phyloP scores from a whole-genome alignment of 2,888 invertebrate genomes.

The Heliconius erato region DNA sequence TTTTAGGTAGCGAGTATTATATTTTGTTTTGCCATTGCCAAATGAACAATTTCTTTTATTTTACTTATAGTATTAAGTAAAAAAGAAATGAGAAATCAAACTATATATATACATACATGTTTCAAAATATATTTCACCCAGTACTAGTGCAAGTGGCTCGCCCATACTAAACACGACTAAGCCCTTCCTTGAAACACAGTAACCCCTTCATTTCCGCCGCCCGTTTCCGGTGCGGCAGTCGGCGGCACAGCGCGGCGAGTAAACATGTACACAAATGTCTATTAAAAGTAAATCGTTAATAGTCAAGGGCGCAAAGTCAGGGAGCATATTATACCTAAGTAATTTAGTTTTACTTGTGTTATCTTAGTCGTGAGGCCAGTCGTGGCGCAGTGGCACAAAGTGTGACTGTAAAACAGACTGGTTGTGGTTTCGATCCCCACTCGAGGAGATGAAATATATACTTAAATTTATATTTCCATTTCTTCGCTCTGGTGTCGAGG shows the following conservation, averaged over 20 bases:
- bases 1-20: too few relatives aligned
- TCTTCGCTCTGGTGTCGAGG: too few relatives aligned
- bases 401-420: too few relatives aligned
- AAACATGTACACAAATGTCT: constrained; percentile 8
- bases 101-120: not conserved
- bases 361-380: too few relatives aligned
- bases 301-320: constrained; percentile 13
- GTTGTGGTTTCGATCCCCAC: too few relatives aligned
- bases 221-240: constrained; percentile 69
- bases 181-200: constrained; percentile 76
- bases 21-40: too few relatives aligned
- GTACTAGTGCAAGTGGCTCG: not conserved
- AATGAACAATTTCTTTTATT: too few relatives aligned
- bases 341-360: too few relatives aligned
- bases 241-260: constrained; percentile 54
- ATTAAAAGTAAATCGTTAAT: constrained; percentile 23
- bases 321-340: not conserved
- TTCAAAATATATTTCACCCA: not conserved
- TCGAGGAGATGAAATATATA: too few relatives aligned
- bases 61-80: not conserved
- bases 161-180: not conserved
- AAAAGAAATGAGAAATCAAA: not conserved
- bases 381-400: too few relatives aligned
- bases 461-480: too few relatives aligned
- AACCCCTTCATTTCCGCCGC: constrained; percentile 75